These are phyloP conservation scores for Oscheius sp. DNA, from an alignment of 1,140 invertebrate species.

Conservation along the genomic window DNA sequence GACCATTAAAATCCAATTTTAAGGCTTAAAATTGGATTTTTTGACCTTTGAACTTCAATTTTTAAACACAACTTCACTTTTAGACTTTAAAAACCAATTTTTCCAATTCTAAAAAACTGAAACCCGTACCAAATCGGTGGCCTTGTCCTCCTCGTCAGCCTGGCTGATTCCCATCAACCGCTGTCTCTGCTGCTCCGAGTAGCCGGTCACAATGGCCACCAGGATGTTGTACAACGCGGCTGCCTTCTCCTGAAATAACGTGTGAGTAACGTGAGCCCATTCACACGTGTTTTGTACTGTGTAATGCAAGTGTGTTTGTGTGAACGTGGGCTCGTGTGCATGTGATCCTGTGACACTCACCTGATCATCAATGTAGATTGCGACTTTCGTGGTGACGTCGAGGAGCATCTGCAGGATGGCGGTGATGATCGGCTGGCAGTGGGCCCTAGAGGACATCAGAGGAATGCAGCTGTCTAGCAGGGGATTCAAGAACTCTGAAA, in stretches of 20 bases:
- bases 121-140: constrained; percentile 32
- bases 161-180: neutral
- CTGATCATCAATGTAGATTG: constrained; percentile 28
- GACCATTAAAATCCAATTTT: no score
- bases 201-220: constrained; percentile 23
- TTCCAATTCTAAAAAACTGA: no score
- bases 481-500: constrained; percentile 25
- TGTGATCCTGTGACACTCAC: no score
- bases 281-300: no score
- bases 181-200: constrained; percentile 19
- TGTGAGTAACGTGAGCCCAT: no score
- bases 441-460: constrained; percentile 7
- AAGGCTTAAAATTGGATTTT: no score
- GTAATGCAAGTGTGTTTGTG: no score
- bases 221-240: constrained; percentile 8
- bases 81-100: no score
- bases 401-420: constrained; percentile 26
- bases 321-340: no score
- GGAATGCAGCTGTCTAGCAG: constrained; percentile 1
- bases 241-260: neutral
- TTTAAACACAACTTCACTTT: no score
- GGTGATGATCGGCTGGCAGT: constrained; percentile 22
- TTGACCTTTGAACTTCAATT: no score
- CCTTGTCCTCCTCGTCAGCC: constrained; percentile 38
- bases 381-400: constrained; percentile 29